Base-by-base conservation (phyloP, 2,113 vertebrate species). In the Pomatostomus ruficeps region DNA sequence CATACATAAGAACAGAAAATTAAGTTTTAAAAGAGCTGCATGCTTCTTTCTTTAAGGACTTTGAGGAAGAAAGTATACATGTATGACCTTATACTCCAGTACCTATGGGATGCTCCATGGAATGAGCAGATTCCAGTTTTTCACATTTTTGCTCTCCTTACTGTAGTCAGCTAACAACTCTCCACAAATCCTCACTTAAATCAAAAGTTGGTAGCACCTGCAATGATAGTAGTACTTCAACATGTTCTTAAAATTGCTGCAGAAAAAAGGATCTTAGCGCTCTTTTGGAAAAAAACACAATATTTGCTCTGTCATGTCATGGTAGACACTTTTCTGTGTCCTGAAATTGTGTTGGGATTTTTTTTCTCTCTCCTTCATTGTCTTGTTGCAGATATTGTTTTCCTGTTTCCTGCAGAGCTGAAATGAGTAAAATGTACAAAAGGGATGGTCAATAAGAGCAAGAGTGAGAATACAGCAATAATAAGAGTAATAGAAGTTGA, bases 1-100 rank as follows among this genome's bases (percentile, higher is more conserved):
- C 74, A 67, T 76, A 90, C 43, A 93, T 65, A 95, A 85, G 52
- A 81, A 91, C 10, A 29, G 61, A 74, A 95, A 96, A 95, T 86
- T 73, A 89, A 82, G 63, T 93, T 83, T 95, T 86, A 67, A 71
- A 89, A 66, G 33, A 79, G 61, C 42, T 93, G 57, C 33, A 33
- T 65, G n/a, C 6, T 77, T 87, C 54, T 95, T 91, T 92, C 58
- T 95, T 89, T 88, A 70, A 96, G 70, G 65, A 59, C 52, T 87
- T 85, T 78, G 68, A 87, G 33, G 35, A 85, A 78, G 45, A 86
- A 68, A 73, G 8, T 20, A 42, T 46, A 33, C 23, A 75, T 89
- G 24, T 13, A 9, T 88, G 81, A 92, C 74, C 54, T 87, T 82
- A 68, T 36, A 61, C 5, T 84, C 29, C 42, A 48, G 12, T 42